Evolutionary conservation across 2,113 vertebrate genomes (phyloP).

Genomic region (Istiophorus platypterus): DNA sequence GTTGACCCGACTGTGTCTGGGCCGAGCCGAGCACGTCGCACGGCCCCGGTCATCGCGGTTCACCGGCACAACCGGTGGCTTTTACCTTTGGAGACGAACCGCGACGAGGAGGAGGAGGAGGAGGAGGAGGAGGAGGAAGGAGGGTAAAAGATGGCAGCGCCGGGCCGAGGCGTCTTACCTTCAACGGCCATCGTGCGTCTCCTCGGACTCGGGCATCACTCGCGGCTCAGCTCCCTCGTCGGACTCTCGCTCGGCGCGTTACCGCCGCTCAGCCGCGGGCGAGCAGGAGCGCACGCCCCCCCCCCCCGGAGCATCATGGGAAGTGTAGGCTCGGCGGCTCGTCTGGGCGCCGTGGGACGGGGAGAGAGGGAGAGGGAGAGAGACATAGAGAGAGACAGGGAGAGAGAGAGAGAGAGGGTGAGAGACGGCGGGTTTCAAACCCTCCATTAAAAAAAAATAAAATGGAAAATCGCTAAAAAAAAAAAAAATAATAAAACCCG

Average conservation of each 20-base stretch:
- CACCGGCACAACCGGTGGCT: too few species aligned
- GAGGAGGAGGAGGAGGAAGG: too few species aligned
- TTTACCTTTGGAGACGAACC: too few species aligned
- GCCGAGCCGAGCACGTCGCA: slow-evolving; percentile 20
- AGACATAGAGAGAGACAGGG: not conserved
- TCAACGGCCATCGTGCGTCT: slow-evolving; percentile 84
- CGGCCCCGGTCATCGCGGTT: not conserved
- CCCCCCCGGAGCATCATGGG: slow-evolving; percentile 77
- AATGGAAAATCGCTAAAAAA: not conserved
- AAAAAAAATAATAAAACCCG: too few species aligned
- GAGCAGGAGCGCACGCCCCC: slow-evolving; percentile 70
- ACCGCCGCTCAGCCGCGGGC: slow-evolving; percentile 81
- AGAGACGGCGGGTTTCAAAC: not conserved
- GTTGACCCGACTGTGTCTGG: slow-evolving; percentile 46
- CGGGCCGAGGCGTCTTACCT: slow-evolving; percentile 75
- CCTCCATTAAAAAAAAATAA: too few species aligned
- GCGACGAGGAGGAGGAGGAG: too few species aligned
- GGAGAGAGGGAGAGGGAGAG: not conserved
- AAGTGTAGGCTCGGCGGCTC: slow-evolving; percentile 76
- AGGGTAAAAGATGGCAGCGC: not conserved
- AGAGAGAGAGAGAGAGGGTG: not conserved
- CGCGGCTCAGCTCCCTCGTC: slow-evolving; percentile 66
- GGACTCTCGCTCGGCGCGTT: slow-evolving; percentile 74
- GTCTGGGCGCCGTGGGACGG: too few species aligned
- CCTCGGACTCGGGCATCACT: slow-evolving; percentile 76